Percentiles rank a stretch among this genome's conserved stretches.
These are phyloP conservation scores for Hylia prasina DNA, from an alignment of 2,113 vertebrate genomes.

Conservation along the genomic window DNA sequence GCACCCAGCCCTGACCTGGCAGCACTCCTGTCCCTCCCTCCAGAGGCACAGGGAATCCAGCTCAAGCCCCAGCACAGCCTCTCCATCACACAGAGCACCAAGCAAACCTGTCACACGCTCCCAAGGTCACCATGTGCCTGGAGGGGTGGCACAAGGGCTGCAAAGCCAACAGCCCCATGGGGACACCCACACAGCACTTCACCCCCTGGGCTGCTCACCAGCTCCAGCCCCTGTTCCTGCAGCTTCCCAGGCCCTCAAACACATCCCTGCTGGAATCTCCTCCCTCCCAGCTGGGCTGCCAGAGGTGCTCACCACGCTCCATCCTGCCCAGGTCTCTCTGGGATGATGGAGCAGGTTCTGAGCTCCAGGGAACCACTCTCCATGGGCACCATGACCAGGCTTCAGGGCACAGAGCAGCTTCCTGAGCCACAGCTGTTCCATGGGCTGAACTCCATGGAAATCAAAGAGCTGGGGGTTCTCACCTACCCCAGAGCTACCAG, in stretches of 20 bases:
- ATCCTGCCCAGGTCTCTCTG: not conserved
- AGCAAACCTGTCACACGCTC: not conserved
- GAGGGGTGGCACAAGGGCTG: not conserved
- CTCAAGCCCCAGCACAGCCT: not conserved
- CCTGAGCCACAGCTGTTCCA: not conserved
- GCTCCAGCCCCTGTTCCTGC: not conserved
- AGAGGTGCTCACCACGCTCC: not conserved
- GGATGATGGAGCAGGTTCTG: not conserved
- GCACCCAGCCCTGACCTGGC: not conserved
- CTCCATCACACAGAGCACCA: not conserved
- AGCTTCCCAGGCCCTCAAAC: not conserved
- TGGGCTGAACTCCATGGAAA: rapidly evolving
- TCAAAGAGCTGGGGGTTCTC: not conserved
- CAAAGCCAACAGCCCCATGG: not conserved
- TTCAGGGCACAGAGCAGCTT: not conserved
- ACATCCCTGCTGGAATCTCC: rapidly evolving
- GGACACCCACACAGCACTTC: rapidly evolving
- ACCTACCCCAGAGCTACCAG: not conserved
- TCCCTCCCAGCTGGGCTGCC: not conserved
- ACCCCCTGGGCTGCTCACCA: not conserved
- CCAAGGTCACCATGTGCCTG: conserved; percentile 2
- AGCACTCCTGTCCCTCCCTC: not conserved
- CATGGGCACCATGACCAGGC: rapidly evolving
- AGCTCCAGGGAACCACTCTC: not conserved
- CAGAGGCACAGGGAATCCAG: not conserved